Percentiles rank a stretch among this genome's conserved stretches.
Evolutionary conservation across 2,888 invertebrate species (phyloP).

Genomic region (Hyles lineata): DNA sequence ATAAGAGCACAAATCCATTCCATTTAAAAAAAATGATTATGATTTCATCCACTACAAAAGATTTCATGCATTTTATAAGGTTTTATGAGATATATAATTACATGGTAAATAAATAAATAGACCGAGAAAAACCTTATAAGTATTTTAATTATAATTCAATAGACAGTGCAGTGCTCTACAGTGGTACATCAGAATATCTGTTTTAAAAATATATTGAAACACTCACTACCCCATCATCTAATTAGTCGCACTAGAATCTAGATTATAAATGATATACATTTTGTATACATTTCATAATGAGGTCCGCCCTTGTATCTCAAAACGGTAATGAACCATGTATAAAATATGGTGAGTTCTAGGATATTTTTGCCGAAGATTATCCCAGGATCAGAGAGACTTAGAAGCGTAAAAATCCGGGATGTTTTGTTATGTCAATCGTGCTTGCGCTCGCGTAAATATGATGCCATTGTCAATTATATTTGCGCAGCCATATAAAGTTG

Average conservation of each 20-base stretch:
- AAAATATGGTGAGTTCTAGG: conserved; percentile 37
- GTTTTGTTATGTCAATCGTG: not conserved
- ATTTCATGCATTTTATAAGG: too few relatives aligned
- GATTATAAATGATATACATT: conserved; percentile 15
- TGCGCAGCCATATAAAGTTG: too few relatives aligned
- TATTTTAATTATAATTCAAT: too few relatives aligned
- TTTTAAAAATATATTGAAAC: not conserved
- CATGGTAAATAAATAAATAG: too few relatives aligned
- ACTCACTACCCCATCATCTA: not conserved
- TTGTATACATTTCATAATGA: not conserved
- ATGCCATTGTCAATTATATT: not conserved
- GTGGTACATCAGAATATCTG: too few relatives aligned
- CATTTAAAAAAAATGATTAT: too few relatives aligned
- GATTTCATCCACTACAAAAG: too few relatives aligned
- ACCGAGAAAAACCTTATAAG: too few relatives aligned
- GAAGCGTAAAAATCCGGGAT: not conserved
- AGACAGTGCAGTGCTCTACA: too few relatives aligned
- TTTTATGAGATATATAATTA: too few relatives aligned
- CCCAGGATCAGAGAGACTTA: not conserved
- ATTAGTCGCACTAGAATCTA: not conserved
- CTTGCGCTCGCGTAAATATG: not conserved
- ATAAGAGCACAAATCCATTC: too few relatives aligned
- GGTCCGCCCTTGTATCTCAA: conserved; percentile 16
- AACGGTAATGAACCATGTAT: conserved; percentile 39
- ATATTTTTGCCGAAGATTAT: conserved; percentile 29